Evolutionary conservation across 1,140 invertebrate genomes (phyloP), one percentile per base, ranked within the genome.

Genomic region (Oppia nitens): DNA sequence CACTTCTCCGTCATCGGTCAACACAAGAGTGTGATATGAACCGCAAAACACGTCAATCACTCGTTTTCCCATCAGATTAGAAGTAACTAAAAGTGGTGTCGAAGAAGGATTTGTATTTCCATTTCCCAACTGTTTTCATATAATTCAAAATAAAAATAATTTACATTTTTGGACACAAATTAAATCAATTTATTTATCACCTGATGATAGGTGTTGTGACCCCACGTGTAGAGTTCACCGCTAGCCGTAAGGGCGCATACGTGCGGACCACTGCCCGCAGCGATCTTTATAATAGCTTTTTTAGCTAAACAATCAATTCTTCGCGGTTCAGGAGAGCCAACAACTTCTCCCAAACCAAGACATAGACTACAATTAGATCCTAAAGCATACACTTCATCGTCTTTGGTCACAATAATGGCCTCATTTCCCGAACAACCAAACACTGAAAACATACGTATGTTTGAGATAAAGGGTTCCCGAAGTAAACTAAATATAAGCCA

Each of bases 371-470:
- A 25, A 32, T 63, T 63, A 11, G 21, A 45, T 24, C 62, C 62
- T 23, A 63, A 50, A 12, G 45, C 60, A 49, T 27, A 63, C 3
- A 63, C 60, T 17, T 57, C 76, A 66, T 78, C 78, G 63, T 77
- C 73, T 60, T 76, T 76, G 20, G 76, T 79, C 21, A 81, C 74
- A 48, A 81, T 72, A 47, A 82, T 68, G 25, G 79, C 79, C 71
- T 82, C 79, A 69, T 80, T 81, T 17, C 79, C 80, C 29, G 78
- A 70, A 60, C 74, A 75, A 73, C 80, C 79, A 71, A 78, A 81
- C 17, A 81, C 79, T 63, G 76, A 73, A 24, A 75, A 74, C 60
- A 78, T 73, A 60, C 75, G 73, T 28, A 81, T 74, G 57, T 72
- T 72, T 2, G 67, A 61, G 1, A 76, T 62, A 61, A 79, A 76